Percentiles rank a stretch among this genome's conserved stretches.
Evolutionary conservation across 2,797 vertebrate genomes (phyloP).

Genomic region (Sitta carolinensis): DNA sequence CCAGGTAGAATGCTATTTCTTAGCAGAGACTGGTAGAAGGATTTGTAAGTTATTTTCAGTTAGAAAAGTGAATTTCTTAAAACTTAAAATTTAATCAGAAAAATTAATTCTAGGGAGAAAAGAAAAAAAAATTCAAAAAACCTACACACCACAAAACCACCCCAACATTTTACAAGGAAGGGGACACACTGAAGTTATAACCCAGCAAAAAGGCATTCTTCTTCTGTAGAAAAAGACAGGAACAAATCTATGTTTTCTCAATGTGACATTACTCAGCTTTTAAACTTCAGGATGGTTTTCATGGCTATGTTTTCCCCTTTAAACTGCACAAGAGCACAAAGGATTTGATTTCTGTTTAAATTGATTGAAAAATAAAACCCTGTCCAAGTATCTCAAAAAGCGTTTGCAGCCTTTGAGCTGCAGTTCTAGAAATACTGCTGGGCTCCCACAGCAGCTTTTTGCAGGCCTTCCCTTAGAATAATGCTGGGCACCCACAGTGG

Average conservation of each 20-base stretch:
- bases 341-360: not conserved
- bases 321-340: not conserved
- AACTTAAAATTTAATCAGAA: not conserved
- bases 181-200: not conserved
- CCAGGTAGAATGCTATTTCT: not conserved
- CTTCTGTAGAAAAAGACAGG: not conserved
- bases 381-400: not conserved
- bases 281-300: not conserved
- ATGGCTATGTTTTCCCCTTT: not conserved
- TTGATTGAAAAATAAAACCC: not conserved
- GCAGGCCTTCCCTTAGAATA: not conserved
- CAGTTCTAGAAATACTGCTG: not conserved
- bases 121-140: not conserved
- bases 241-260: not conserved
- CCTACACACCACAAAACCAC: rapidly evolving
- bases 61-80: not conserved
- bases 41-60: not conserved
- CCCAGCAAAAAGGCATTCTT: not conserved
- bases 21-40: not conserved
- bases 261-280: not conserved
- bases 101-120: rapidly evolving
- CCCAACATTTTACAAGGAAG: not conserved
- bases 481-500: not conserved
- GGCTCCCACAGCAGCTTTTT: not conserved
- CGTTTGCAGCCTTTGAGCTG: not conserved